Conservation (phyloP, 2,888 invertebrate species). For the Temnothorax ravouxi region DNA sequence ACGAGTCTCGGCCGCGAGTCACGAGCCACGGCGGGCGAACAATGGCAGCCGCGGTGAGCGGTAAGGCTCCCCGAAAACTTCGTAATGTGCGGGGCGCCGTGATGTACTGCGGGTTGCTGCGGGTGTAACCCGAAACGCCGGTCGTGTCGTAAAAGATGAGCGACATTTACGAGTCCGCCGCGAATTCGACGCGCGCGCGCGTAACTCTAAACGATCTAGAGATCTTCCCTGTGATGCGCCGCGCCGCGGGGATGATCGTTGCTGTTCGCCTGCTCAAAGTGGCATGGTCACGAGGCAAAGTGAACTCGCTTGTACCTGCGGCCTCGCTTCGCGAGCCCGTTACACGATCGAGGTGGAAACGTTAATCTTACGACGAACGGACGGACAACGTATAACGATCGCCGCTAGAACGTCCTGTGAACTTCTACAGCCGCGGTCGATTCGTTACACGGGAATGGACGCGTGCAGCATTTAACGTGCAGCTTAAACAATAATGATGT, state of each 20-base stretch:
- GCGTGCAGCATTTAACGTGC: conserved; percentile 9
- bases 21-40: not conserved
- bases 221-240: not conserved
- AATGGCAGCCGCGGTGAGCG: conserved; percentile 8
- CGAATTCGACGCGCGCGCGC: conserved; percentile 58
- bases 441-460: conserved; percentile 18
- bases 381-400: conserved; percentile 29
- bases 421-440: conserved; percentile 11
- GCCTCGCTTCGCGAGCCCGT: not conserved
- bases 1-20: not conserved
- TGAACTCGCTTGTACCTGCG: conserved; percentile 16
- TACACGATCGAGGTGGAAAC: not conserved
- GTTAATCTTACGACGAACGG: conserved; percentile 22
- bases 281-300: not conserved
- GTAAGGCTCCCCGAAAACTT: conserved; percentile 58
- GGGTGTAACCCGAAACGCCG: conserved; percentile 46
- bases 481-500: not conserved
- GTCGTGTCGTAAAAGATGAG: conserved; percentile 71
- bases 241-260: not conserved
- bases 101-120: conserved; percentile 52
- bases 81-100: not conserved
- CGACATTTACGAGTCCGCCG: conserved; percentile 68
- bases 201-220: conserved; percentile 33
- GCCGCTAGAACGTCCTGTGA: not conserved
- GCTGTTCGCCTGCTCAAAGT: conserved; percentile 10